These are phyloP conservation scores for Chloropsis cyanopogon DNA, from an alignment of 2,113 vertebrate genomes.

Conservation along the genomic window DNA sequence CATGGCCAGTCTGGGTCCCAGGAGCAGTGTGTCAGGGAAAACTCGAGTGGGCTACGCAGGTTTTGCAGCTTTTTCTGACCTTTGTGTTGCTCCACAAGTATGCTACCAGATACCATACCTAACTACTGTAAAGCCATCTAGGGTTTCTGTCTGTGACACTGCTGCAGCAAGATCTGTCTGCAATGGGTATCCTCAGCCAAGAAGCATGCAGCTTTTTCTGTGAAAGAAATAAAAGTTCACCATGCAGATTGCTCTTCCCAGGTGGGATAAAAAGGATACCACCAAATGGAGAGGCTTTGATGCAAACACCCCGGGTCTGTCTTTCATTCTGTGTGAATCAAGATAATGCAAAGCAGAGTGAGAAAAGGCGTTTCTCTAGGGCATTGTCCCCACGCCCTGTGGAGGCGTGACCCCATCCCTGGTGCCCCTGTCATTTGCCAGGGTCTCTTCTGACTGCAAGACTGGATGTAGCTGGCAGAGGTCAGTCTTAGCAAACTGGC, in stretches of 20 bases:
- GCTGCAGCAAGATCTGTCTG: neutral
- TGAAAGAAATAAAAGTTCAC: neutral
- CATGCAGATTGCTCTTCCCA: neutral
- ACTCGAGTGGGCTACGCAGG: neutral
- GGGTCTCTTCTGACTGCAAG: neutral
- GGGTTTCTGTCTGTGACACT: neutral
- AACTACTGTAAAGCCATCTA: neutral
- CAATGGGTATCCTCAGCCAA: neutral
- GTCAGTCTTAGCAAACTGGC: neutral
- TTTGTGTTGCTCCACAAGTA: neutral
- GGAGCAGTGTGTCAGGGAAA: neutral
- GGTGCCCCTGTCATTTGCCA: neutral
- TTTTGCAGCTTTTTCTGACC: neutral
- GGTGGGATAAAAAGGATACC: neutral
- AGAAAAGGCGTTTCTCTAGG: neutral
- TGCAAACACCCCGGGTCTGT: neutral
- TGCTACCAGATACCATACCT: neutral
- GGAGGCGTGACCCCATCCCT: rapidly evolving
- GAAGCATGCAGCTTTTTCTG: neutral
- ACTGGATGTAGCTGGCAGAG: neutral
- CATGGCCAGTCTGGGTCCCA: neutral
- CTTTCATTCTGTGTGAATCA: neutral
- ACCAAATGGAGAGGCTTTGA: neutral
- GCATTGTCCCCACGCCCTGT: rapidly evolving
- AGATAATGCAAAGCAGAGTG: neutral